Evolutionary conservation across 2,888 invertebrate genomes (phyloP).

Genomic region (Philhelius pedissequus): DNA sequence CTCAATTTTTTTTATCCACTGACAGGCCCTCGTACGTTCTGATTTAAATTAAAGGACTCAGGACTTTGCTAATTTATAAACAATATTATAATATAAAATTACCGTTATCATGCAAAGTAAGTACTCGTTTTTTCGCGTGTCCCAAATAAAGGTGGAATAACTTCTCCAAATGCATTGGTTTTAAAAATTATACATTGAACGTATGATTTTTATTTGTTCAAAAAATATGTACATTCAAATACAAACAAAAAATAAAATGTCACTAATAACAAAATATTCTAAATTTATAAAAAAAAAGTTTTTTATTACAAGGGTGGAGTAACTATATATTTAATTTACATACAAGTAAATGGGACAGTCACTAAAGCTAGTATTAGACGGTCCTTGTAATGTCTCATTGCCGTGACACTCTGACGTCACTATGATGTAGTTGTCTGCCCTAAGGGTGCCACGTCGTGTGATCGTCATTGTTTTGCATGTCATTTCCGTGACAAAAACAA

Average conservation of each 20-base stretch:
- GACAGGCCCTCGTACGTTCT: conserved; percentile 63
- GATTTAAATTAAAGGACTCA: background rate
- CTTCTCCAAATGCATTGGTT: conserved; percentile 51
- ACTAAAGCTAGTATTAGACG: too few relatives aligned
- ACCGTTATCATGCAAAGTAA: conserved; percentile 44
- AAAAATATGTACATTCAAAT: background rate
- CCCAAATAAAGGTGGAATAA: conserved; percentile 34
- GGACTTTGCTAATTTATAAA: background rate
- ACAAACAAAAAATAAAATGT: background rate
- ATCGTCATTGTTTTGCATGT: too few relatives aligned
- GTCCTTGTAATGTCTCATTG: too few relatives aligned
- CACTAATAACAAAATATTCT: background rate
- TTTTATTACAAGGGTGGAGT: background rate
- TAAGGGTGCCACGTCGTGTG: too few relatives aligned
- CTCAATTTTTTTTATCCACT: conserved; percentile 68
- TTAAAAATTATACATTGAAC: conserved; percentile 15
- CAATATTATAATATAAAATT: background rate
- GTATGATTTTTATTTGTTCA: conserved; percentile 20
- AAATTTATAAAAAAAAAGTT: background rate
- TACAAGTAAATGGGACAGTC: background rate
- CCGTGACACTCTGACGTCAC: too few relatives aligned
- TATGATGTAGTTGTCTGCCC: too few relatives aligned
- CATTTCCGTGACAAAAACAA: too few relatives aligned
- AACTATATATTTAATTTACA: conserved; percentile 19
- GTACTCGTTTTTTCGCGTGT: conserved; percentile 53